These are phyloP conservation scores for Lasiommata megera DNA, from an alignment of 2,888 invertebrate genomes.

Conservation along the genomic window DNA sequence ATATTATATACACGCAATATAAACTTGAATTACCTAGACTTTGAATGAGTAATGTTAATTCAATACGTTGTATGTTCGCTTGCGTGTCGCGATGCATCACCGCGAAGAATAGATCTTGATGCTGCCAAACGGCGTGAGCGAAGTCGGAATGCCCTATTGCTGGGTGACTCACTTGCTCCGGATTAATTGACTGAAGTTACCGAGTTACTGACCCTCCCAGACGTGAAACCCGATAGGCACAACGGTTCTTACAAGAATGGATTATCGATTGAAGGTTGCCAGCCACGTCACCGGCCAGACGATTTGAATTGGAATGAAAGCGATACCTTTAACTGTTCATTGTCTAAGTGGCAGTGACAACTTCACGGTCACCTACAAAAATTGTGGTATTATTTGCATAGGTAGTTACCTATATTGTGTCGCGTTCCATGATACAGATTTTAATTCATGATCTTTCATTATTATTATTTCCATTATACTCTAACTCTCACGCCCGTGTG, in stretches of 20 bases:
- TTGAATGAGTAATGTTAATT: conserved; percentile 46
- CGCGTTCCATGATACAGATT: too few relatives aligned
- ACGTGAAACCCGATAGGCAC: conserved; percentile 26
- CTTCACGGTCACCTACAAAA: neutral
- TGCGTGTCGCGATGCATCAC: conserved; percentile 35
- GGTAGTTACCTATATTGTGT: neutral
- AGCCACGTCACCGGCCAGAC: conserved; percentile 27
- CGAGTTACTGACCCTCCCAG: conserved; percentile 26
- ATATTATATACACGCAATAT: too few relatives aligned
- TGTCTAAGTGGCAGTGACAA: neutral
- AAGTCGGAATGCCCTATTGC: conserved; percentile 19
- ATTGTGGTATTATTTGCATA: neutral
- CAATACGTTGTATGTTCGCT: conserved; percentile 22
- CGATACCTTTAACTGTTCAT: neutral
- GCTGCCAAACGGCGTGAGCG: conserved; percentile 40
- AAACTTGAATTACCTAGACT: conserved; percentile 47
- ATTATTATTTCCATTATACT: too few relatives aligned
- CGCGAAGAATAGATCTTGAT: conserved; percentile 34
- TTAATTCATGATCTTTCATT: too few relatives aligned
- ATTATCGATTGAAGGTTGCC: conserved; percentile 29
- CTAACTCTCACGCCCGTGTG: too few relatives aligned
- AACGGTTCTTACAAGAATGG: conserved; percentile 20
- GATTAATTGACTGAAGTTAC: conserved; percentile 18
- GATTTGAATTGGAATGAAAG: conserved; percentile 15
- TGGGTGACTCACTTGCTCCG: conserved; percentile 19